Percentiles rank a stretch among this genome's conserved stretches.
These are phyloP conservation scores for Chamaetylas fuelleborni DNA, from an alignment of 2,113 vertebrate species.

Conservation along the genomic window DNA sequence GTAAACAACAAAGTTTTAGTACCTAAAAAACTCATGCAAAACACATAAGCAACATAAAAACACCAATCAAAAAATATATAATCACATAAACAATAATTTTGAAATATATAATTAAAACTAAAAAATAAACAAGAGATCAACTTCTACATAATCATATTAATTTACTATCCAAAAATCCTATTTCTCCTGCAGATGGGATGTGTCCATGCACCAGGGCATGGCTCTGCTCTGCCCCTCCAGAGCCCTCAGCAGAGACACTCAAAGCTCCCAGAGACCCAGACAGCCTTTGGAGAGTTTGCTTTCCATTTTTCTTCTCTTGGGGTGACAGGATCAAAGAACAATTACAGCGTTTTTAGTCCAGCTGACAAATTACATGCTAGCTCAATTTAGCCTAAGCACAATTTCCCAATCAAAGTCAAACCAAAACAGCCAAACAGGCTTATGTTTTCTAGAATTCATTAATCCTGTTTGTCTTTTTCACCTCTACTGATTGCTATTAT, in stretches of 20 bases:
- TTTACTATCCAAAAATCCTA: too few relatives aligned
- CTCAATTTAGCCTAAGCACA: neutral
- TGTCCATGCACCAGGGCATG: neutral
- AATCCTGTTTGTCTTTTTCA: neutral
- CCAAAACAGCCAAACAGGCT: neutral
- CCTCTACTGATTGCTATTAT: neutral
- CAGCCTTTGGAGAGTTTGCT: neutral
- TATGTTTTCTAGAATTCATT: neutral
- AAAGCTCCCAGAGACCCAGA: neutral
- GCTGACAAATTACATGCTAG: slow-evolving; percentile 32
- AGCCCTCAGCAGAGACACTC: neutral
- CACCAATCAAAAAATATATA: too few relatives aligned
- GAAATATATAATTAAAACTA: too few relatives aligned
- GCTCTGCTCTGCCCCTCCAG: neutral
- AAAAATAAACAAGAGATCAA: too few relatives aligned
- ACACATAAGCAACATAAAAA: too few relatives aligned
- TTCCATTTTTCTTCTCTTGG: neutral
- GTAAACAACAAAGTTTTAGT: too few relatives aligned
- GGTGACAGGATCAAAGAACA: slow-evolving; percentile 16
- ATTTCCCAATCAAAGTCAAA: slow-evolving; percentile 23
- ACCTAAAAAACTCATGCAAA: too few relatives aligned
- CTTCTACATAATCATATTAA: too few relatives aligned
- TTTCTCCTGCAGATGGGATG: too few relatives aligned
- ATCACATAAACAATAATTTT: too few relatives aligned
- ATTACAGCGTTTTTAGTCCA: slow-evolving; percentile 12